Base-by-base conservation (phyloP, 2,113 vertebrate species). In the Sander lucioperca region DNA sequence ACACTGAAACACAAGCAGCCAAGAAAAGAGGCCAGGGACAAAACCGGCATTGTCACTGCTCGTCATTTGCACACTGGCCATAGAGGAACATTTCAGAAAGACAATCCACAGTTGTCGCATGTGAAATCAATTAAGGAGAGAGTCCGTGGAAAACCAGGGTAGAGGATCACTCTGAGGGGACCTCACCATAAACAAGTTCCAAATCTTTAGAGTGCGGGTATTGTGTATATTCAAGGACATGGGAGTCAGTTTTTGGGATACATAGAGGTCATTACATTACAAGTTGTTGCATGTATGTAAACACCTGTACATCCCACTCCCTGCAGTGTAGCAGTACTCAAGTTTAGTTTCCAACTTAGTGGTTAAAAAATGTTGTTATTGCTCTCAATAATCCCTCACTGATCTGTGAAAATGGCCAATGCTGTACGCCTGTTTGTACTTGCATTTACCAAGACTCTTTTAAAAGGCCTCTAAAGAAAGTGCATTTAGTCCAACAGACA, bases 41-140 rank as follows among this genome's bases (percentile, higher is more conserved):
- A 84, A 88, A 74, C 59, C 70, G 63, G 36, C 87, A 79, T 90
- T 91, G 86, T 87, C 57, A 13, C 47, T 48, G 57, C 64, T 87
- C 53, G 50, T 87, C 81, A 74, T 87, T 92, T 91, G 51, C 69
- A 80, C 71, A 48, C 75, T 69, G 82, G 66, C 39, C 73, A 71
- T 81, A 54, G 81, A 86, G 57, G 71, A 83, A 65, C 61, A 36
- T 75, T 85, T 84, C 2, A 3, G 71, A 68, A 68, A 88, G 80
- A 90, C 80, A 90, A 88, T 82, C 80, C 82, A 74, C 69, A 82
- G 75, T 85, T 80, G 87, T 83, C 16, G 19, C 80, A 87, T 80
- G 86, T 88, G 79, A 92, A 94, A 94, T 94, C 93, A 93, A 94
- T 94, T 94, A 93, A 86, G 85, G 82, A 74, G 10, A 74, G 59